Conservation (phyloP, 2,797 vertebrate species). For the Phrynocephalus vlangalii region DNA sequence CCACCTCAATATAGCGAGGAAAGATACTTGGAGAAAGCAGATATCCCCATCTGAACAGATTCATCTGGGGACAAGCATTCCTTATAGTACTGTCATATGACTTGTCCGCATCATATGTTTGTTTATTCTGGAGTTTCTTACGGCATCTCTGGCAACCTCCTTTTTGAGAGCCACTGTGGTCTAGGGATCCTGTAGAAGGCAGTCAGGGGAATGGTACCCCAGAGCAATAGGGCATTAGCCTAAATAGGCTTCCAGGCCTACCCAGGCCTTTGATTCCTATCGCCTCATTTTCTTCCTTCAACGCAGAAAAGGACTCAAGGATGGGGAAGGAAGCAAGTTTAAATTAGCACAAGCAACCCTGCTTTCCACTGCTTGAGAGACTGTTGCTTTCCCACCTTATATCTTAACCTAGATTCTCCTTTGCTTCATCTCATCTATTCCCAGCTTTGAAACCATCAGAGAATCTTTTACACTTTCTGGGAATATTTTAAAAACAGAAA, state of each 20-base stretch:
- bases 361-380: not conserved
- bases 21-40: not conserved
- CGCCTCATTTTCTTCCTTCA: not conserved
- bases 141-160: not conserved
- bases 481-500: constrained; percentile 35
- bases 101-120: not conserved
- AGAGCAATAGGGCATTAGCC: not conserved
- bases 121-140: not conserved
- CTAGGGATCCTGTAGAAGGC: not conserved
- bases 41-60: not conserved
- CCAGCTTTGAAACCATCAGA: fast-evolving
- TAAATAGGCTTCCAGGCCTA: not conserved
- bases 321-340: not conserved
- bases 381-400: constrained; percentile 1
- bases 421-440: not conserved
- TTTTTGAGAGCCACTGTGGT: not conserved
- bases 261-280: not conserved
- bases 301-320: not conserved
- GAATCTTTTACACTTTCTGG: not conserved
- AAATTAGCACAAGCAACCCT: not conserved
- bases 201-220: not conserved
- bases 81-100: not conserved
- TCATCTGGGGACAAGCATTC: not conserved
- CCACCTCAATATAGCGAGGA: not conserved
- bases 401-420: not conserved